A percentile compares a stretch with the other conserved stretches of the same genome.
Evolutionary conservation across 1,140 invertebrate genomes (phyloP).

Genomic region (Fopius arisanus): DNA sequence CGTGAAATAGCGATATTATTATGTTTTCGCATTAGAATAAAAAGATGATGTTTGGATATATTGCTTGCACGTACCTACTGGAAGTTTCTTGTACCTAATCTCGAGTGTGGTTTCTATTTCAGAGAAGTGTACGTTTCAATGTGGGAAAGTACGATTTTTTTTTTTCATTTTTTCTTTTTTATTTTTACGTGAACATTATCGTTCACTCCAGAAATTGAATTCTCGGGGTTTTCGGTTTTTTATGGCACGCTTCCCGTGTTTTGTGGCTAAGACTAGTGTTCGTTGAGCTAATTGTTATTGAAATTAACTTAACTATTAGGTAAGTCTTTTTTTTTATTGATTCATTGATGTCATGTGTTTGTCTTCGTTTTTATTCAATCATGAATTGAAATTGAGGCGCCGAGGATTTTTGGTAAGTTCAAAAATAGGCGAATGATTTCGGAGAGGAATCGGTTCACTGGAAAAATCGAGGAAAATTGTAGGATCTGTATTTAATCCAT

Average conservation of each 20-base stretch:
- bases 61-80: not conserved
- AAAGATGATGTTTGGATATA: not conserved
- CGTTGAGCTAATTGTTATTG: not conserved
- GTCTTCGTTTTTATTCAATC: not conserved
- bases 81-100: not conserved
- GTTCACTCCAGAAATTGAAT: not conserved
- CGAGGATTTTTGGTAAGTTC: too few relatives aligned
- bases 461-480: too few relatives aligned
- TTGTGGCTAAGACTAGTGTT: not conserved
- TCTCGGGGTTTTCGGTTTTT: not conserved
- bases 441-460: too few relatives aligned
- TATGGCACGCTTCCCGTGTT: not conserved
- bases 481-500: too few relatives aligned
- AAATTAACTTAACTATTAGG: not conserved
- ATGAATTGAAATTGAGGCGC: too few relatives aligned
- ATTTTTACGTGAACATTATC: not conserved
- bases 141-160: not conserved
- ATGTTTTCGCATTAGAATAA: not conserved
- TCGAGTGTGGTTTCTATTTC: conserved; percentile 1
- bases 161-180: not conserved
- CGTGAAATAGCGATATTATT: conserved; percentile 15
- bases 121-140: not conserved
- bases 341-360: not conserved
- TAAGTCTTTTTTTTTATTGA: not conserved
- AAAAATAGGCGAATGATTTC: too few relatives aligned